Base-by-base conservation (phyloP, 2,797 vertebrate genomes). In the Danio tinwini region DNA sequence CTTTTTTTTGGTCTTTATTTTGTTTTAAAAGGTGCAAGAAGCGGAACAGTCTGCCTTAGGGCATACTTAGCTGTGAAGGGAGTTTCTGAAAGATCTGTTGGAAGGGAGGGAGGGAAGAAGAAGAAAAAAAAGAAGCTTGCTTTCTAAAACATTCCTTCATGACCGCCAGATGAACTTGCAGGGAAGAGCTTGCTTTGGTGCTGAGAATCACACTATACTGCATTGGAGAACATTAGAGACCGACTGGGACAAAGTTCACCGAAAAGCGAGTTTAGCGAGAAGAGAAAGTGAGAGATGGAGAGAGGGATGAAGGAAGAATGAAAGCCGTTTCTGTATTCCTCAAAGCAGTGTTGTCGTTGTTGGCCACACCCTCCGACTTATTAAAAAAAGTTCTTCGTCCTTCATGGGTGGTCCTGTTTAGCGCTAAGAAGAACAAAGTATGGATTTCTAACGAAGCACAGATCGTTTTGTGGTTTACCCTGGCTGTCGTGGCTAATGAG, bases 81-180 rank as follows among this genome's bases (percentile, higher is more conserved):
- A 65, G 58, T 80, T 72, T 85, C 72, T 83, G 50, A 83, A 83
- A 82, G 69, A 74, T 81, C 70, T 81, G 58, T 84, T 74, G 81
- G 63, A 85, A 85, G 82, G 82, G 82, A 86, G 82, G 83, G 56
- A 83, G 80, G 83, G 10, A n/a, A 13, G 3, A 29, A 3, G 3
- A 29, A 3, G 3, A 29, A 29, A 3, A 29, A 29, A 58, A 75
- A 87, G 86, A 5, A 49, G 64, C 70, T 82, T 65, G 19, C 81
- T 84, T 59, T 75, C 88, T 86, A 84, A 85, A 91, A 89, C 90
- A 89, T 89, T 89, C 84, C 85, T 83, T 85, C 74, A 69, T 91
- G 91, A 92, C 91, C 90, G 88, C 83, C 59, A 86, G 90, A 86
- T 93, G 93, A 95, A 95, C 92, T 90, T 84, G 39, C 72, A 84